Conservation (phyloP, 30 jellyfish, hydroid and myxozoan genomes). For the Rhopilema esculentum region DNA sequence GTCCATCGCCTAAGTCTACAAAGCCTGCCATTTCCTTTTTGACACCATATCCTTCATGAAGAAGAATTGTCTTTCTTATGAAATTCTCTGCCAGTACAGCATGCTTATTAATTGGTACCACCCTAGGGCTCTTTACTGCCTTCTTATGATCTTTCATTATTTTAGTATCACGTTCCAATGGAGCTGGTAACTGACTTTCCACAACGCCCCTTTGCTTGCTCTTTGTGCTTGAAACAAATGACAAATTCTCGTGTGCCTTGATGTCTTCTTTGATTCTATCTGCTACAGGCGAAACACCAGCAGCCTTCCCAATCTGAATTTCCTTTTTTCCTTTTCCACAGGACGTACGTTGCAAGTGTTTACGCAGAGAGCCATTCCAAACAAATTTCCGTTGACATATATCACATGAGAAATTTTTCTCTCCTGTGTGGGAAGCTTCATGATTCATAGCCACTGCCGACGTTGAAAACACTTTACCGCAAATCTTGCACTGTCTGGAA, state of each 20-base stretch:
- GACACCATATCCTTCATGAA: conserved; percentile 36
- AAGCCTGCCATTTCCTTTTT: conserved; percentile 7
- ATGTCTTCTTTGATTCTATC: too few species aligned
- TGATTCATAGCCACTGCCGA: not conserved
- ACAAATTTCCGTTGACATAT: not conserved
- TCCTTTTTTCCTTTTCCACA: not conserved
- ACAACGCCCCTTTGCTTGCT: not conserved
- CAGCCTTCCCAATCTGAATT: not conserved
- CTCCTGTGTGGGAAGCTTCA: conserved; percentile 9
- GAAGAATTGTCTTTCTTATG: not conserved
- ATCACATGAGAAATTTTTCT: conserved; percentile 6
- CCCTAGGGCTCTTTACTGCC: not conserved
- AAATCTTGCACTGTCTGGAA: not conserved
- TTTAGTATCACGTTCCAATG: not conserved
- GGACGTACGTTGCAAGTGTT: conserved; percentile 18
- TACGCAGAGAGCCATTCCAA: conserved; percentile 33
- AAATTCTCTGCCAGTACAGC: conserved; percentile 9
- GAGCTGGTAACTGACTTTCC: too few species aligned
- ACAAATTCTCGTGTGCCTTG: too few species aligned
- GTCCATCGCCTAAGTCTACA: conserved; percentile 13
- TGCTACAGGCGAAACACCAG: too few species aligned
- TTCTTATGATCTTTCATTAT: not conserved
- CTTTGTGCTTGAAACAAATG: not conserved
- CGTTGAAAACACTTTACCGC: conserved; percentile 8
- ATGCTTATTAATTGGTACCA: not conserved